A percentile compares a stretch with the other conserved stretches of the same genome.
Evolutionary conservation across 1,140 invertebrate genomes (phyloP).

Genomic region (Scaptomyza graminum): DNA sequence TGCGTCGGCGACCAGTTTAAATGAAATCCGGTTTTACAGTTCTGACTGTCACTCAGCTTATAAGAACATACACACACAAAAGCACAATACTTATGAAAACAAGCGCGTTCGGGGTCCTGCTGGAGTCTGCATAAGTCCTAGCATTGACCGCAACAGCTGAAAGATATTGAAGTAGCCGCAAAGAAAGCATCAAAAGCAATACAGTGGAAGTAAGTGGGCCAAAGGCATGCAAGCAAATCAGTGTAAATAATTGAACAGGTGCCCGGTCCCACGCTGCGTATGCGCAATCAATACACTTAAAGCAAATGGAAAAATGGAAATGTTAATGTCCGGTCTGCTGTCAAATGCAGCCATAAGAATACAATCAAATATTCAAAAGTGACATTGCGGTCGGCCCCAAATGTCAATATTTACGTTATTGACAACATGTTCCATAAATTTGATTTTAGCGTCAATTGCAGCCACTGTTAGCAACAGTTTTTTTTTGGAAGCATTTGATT

Average conservation of each 20-base stretch:
- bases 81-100: neutral
- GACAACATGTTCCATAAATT: conserved; percentile 4
- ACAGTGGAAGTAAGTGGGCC: conserved; percentile 20
- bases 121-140: conserved; percentile 2
- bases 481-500: no score
- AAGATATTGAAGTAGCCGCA: neutral
- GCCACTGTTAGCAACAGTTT: neutral
- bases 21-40: conserved; percentile 45
- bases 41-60: no score
- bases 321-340: neutral
- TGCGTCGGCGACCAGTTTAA: conserved; percentile 1
- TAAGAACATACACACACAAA: conserved; percentile 1
- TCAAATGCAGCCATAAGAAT: conserved; percentile 18
- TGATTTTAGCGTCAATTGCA: conserved; percentile 29
- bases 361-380: conserved; percentile 17
- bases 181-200: conserved; percentile 33
- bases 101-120: neutral
- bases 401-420: conserved; percentile 5
- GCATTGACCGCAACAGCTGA: neutral
- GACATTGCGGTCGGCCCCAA: neutral
- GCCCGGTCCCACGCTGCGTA: conserved; percentile 34
- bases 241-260: conserved; percentile 47
- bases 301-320: conserved; percentile 16
- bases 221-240: conserved; percentile 33
- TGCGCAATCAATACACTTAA: conserved; percentile 26